phyloP scores from a whole-genome alignment of 2,797 vertebrate species.

The Bradypodion ventrale region DNA sequence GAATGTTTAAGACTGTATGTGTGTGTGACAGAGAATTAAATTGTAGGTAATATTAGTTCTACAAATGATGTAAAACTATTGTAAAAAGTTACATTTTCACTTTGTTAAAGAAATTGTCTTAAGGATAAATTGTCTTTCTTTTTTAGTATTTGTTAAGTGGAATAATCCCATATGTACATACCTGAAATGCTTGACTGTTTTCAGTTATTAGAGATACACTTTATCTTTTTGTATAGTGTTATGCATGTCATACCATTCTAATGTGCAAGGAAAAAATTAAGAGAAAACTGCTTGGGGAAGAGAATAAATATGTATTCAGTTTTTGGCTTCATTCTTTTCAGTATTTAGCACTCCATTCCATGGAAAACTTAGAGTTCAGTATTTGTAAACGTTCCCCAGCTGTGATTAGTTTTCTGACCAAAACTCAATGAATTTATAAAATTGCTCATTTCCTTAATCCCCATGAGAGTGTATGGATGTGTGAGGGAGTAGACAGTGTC shows the following conservation, averaged over 20 bases:
- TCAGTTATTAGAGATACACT: background rate
- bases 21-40: constrained; percentile 62
- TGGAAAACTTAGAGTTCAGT: background rate
- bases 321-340: background rate
- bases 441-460: background rate
- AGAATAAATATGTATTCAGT: background rate
- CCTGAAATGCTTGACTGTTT: constrained; percentile 5
- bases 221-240: background rate
- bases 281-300: background rate
- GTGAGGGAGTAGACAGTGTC: background rate
- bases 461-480: background rate
- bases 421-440: background rate
- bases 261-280: background rate
- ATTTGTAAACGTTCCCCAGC: background rate
- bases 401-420: background rate
- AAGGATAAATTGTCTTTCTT: background rate
- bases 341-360: background rate
- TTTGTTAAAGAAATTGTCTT: constrained; percentile 9
- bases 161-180: constrained; percentile 8
- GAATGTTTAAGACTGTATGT: constrained; percentile 69
- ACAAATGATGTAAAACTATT: constrained; percentile 46
- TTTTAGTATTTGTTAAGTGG: no score
- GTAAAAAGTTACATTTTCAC: constrained; percentile 20
- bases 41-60: constrained; percentile 36
- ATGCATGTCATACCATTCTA: background rate